Conservation (phyloP, 2,113 vertebrate genomes). For the Nesogale talazaci region DNA sequence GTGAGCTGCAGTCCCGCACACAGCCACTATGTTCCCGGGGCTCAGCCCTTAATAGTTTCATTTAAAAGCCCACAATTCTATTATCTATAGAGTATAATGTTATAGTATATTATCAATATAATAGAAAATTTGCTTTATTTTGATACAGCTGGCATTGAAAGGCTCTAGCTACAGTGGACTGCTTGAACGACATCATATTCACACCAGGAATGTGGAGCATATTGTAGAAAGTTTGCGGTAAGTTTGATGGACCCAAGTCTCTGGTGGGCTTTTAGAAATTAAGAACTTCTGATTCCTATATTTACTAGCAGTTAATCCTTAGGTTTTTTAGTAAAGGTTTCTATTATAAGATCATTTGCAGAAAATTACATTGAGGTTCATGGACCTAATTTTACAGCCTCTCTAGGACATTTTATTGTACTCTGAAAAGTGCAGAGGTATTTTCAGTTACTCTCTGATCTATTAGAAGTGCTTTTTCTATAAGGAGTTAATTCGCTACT, state of each 20-base stretch:
- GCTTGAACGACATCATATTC: slow-evolving; percentile 95
- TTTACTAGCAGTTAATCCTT: not conserved
- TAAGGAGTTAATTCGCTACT: not conserved
- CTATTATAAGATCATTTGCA: slow-evolving; percentile 30
- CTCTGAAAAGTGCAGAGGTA: slow-evolving; percentile 17
- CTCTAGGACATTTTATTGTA: slow-evolving; percentile 46
- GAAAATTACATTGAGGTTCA: slow-evolving; percentile 10
- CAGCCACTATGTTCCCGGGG: no score
- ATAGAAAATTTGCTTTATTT: slow-evolving; percentile 59
- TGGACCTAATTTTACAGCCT: slow-evolving; percentile 1
- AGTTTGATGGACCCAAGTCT: slow-evolving; percentile 74
- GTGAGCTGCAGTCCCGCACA: no score
- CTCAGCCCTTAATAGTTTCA: not conserved
- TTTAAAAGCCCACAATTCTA: not conserved
- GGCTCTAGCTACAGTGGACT: slow-evolving; percentile 97
- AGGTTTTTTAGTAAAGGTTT: slow-evolving; percentile 16
- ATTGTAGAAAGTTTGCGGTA: slow-evolving; percentile 94
- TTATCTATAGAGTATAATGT: not conserved
- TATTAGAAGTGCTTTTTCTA: slow-evolving; percentile 6
- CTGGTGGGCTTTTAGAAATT: slow-evolving; percentile 28
- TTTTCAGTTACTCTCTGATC: slow-evolving; percentile 4
- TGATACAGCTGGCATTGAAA: slow-evolving; percentile 94
- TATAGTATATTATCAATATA: not conserved
- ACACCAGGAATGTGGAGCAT: slow-evolving; percentile 94
- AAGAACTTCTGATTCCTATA: not conserved